Percentiles rank a stretch among this genome's conserved stretches.
Evolutionary conservation across 2,113 vertebrate genomes (phyloP).

Genomic region (Poeciliopsis occidentalis): DNA sequence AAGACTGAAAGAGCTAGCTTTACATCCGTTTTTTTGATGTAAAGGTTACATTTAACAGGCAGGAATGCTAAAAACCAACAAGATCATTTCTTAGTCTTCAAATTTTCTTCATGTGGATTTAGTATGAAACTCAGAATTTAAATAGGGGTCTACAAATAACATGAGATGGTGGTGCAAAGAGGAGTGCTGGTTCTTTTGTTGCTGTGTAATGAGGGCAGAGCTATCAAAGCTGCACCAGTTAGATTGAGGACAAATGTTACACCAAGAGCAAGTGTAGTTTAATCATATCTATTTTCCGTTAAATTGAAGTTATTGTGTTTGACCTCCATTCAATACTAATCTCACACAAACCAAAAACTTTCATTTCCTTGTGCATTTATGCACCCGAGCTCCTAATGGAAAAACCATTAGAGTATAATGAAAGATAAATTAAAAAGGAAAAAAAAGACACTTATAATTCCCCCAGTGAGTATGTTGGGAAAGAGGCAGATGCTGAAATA

Average conservation of each 20-base stretch:
- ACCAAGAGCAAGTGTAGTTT: conserved; percentile 47
- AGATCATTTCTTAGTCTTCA: not conserved
- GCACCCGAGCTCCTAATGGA: conserved; percentile 66
- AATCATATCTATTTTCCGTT: conserved; percentile 71
- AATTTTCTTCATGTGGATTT: not conserved
- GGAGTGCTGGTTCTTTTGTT: conserved; percentile 39
- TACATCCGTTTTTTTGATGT: not conserved
- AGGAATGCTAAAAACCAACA: not conserved
- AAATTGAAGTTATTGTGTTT: conserved; percentile 75
- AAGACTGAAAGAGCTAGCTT: no score
- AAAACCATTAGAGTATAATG: conserved; percentile 71
- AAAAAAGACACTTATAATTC: conserved; percentile 64
- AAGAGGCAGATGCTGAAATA: conserved; percentile 31
- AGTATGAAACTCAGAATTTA: conserved; percentile 18
- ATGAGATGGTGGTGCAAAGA: conserved; percentile 11
- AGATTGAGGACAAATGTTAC: conserved; percentile 69
- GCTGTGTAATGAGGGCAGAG: conserved; percentile 56
- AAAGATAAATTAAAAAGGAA: conserved; percentile 72
- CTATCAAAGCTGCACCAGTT: conserved; percentile 37
- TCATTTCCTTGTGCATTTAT: conserved; percentile 61
- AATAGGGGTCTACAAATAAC: conserved; percentile 36
- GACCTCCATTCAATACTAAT: conserved; percentile 73
- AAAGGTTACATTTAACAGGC: not conserved
- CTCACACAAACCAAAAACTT: conserved; percentile 69
- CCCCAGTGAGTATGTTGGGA: conserved; percentile 53